Base-by-base conservation (phyloP, 92 coral and sea anemone species). In the Palythoa heliodiscus region DNA sequence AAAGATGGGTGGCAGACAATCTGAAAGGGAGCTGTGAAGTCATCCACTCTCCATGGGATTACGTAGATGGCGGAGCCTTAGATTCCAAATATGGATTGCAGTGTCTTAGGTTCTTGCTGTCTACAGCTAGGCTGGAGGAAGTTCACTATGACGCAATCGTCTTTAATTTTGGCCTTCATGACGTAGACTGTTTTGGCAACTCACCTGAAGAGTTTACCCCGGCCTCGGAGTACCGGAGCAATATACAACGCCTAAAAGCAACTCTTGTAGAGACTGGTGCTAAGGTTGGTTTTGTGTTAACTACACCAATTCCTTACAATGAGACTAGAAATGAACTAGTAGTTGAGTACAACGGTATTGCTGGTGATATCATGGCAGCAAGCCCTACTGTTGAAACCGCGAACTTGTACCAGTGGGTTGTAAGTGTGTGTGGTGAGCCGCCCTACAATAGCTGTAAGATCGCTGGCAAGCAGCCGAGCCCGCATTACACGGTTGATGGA, bases 21-120 rank as follows among this genome's bases (percentile, higher is more conserved):
- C 91, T 94, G 82, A 78, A 70, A 11, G 87, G 73, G 14, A 67
- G 14, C 39, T 94, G 92, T 83, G 83, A 92, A 60, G 95, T 94
- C 37, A 87, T 81, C 75, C 98, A 94, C 87, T 88, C 98, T 64
- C 95, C 98, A 16, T 94, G 98, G 98, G 98, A 94, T 58, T 22
- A 55, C n/a, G 38, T 1, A 19, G 93, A 93, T 80, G 95, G 98
- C 19, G 98, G 98, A 23, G 98, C 98, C 40, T 91, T 92, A 88
- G 98, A 94, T 87, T 78, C 98, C 67, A 92, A 89, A 72, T 92
- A 92, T 77, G 98, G 94, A 13, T 67, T 92, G 4, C 82, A 80
- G 50, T 94, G 98, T 70, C 76, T 94, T 79, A 53, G 47, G n/a
- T 74, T 92, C 24, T 73, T 91, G 72, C 86, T 87, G 37, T 84